These are phyloP conservation scores for Bombus affinis DNA, from an alignment of 1,140 invertebrate genomes.

Conservation along the genomic window DNA sequence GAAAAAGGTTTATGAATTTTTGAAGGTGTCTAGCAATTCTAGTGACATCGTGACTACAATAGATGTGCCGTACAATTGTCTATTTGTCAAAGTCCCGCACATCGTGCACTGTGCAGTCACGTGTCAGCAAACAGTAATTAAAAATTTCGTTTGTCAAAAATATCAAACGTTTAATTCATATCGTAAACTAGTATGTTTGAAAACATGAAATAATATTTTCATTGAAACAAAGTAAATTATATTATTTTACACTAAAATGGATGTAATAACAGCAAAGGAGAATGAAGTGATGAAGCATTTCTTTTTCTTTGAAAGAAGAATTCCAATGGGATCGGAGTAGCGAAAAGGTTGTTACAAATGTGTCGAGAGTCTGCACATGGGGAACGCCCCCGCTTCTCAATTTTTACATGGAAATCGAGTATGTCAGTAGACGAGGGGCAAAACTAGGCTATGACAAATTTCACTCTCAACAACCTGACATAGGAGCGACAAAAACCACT, in stretches of 20 bases:
- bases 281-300: not conserved
- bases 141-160: not conserved
- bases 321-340: not conserved
- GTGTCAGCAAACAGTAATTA: not conserved
- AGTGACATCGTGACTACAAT: not conserved
- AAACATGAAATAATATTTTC: not conserved
- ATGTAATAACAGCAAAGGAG: too few species aligned
- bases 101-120: not conserved
- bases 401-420: constrained; percentile 68
- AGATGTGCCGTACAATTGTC: not conserved
- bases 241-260: not conserved
- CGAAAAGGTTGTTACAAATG: constrained; percentile 60
- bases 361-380: constrained; percentile 30
- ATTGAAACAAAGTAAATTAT: not conserved
- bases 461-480: constrained; percentile 46
- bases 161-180: too few species aligned
- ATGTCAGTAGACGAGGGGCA: constrained; percentile 36
- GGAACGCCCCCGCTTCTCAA: constrained; percentile 47
- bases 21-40: not conserved
- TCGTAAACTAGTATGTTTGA: too few species aligned
- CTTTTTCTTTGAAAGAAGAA: not conserved
- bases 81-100: not conserved
- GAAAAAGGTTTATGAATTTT: not conserved
- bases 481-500: constrained; percentile 23
- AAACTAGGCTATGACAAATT: constrained; percentile 50